phyloP scores from a whole-genome alignment of 2,797 vertebrate species.

The Crocodylus rhombifer region DNA sequence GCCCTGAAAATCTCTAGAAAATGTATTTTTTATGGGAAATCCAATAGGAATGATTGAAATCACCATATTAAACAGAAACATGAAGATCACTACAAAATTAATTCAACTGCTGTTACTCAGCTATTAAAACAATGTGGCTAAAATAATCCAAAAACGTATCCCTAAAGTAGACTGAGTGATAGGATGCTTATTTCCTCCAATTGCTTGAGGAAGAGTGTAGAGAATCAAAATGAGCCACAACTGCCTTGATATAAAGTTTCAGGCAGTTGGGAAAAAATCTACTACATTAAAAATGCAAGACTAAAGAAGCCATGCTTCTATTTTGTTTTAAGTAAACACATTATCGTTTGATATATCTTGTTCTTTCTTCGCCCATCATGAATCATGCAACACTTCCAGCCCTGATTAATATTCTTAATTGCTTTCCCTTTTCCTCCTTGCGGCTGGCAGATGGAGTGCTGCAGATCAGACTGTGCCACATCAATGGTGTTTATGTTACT shows the following conservation, averaged over 20 bases:
- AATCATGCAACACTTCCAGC: conserved; percentile 66
- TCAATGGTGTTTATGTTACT: conserved; percentile 34
- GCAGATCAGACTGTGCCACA: not conserved
- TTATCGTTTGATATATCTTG: conserved; percentile 60
- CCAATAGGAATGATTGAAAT: conserved; percentile 37
- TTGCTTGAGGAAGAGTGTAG: not conserved
- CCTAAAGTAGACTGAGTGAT: conserved; percentile 45
- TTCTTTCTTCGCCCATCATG: conserved; percentile 52
- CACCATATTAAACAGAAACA: conserved; percentile 51
- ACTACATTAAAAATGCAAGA: conserved; percentile 31
- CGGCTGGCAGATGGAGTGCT: conserved; percentile 71
- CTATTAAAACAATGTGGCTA: conserved; percentile 52
- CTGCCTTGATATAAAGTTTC: conserved; percentile 34
- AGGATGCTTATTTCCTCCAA: not conserved
- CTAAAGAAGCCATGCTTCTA: conserved; percentile 58
- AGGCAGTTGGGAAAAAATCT: conserved; percentile 5
- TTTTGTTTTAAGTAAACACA: conserved; percentile 68
- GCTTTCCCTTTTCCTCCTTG: conserved; percentile 46
- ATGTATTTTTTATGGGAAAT: not conserved
- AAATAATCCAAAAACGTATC: conserved; percentile 63
- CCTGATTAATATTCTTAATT: conserved; percentile 76
- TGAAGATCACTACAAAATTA: conserved; percentile 54
- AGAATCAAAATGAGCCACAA: conserved; percentile 29
- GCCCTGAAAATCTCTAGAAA: not conserved
- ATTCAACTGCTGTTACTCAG: conserved; percentile 50